Evolutionary conservation across 1,140 invertebrate genomes (phyloP).

Genomic region (Leptinotarsa lineolata): DNA sequence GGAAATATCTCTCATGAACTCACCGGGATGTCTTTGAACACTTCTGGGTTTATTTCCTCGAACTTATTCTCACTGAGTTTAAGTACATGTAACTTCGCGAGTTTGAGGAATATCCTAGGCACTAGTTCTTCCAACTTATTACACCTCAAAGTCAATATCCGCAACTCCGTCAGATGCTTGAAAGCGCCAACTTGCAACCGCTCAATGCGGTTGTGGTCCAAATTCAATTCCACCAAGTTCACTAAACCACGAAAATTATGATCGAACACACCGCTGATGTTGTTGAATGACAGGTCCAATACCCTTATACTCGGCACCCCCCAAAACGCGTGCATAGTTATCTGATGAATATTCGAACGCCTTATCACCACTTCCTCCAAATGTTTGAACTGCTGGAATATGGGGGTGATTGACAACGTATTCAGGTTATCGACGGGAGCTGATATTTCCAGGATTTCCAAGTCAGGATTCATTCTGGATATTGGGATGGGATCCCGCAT

Average conservation of each 20-base stretch:
- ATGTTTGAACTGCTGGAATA: slow-evolving; percentile 69
- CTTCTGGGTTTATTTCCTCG: slow-evolving; percentile 67
- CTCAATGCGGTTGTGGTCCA: slow-evolving; percentile 79
- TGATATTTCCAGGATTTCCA: slow-evolving; percentile 70
- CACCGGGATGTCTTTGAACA: slow-evolving; percentile 54
- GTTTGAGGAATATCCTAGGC: slow-evolving; percentile 69
- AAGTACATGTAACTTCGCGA: slow-evolving; percentile 71
- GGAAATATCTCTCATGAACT: slow-evolving; percentile 30
- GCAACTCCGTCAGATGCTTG: slow-evolving; percentile 70
- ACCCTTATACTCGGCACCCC: slow-evolving; percentile 70
- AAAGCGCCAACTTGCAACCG: slow-evolving; percentile 77
- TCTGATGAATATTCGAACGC: slow-evolving; percentile 74
- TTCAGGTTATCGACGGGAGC: slow-evolving; percentile 68
- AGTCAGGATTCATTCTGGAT: slow-evolving; percentile 64
- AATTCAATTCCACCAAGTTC: slow-evolving; percentile 79
- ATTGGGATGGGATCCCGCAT: slow-evolving; percentile 66
- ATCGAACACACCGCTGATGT: slow-evolving; percentile 76
- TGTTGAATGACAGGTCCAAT: slow-evolving; percentile 75
- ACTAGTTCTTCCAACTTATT: slow-evolving; percentile 73
- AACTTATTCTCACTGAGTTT: slow-evolving; percentile 77
- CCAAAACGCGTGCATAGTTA: slow-evolving; percentile 80
- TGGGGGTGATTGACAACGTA: slow-evolving; percentile 71
- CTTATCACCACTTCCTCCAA: slow-evolving; percentile 76
- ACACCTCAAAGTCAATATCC: slow-evolving; percentile 67
- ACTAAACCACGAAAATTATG: slow-evolving; percentile 82